A percentile compares a stretch with the other conserved stretches of the same genome.
These are phyloP conservation scores for Platycheirus albimanus DNA, from an alignment of 2,888 invertebrate species.

Conservation along the genomic window DNA sequence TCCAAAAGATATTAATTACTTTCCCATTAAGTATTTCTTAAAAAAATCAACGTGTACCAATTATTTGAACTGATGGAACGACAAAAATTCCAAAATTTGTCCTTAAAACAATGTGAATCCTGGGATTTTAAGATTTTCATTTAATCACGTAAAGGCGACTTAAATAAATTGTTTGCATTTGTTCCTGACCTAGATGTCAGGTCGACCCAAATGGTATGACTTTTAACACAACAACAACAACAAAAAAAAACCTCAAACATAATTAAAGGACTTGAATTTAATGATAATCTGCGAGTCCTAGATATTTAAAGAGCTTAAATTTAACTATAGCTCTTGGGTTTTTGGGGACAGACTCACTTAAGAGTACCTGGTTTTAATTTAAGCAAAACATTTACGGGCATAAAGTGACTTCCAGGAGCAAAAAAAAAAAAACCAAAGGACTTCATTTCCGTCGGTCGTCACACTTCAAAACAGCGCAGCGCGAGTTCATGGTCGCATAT, in stretches of 20 bases:
- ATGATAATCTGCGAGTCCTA: neutral
- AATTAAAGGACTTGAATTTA: neutral
- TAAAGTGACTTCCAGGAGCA: neutral
- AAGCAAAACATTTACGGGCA: neutral
- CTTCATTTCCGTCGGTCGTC: neutral
- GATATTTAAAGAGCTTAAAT: neutral
- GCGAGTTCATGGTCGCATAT: neutral
- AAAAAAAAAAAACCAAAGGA: neutral
- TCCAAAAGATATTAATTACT: no score
- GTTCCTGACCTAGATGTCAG: no score
- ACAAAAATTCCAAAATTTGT: no score
- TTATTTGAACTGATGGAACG: no score
- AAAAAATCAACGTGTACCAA: no score
- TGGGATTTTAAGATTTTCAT: no score
- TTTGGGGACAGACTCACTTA: neutral
- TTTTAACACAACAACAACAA: no score
- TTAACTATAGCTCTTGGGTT: neutral
- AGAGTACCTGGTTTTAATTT: neutral
- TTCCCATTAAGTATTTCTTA: no score
- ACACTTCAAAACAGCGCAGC: neutral
- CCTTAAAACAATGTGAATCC: no score
- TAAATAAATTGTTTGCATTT: no score
- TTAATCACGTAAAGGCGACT: no score
- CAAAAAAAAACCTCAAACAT: neutral
- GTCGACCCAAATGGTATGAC: no score